Evolutionary conservation across 2,113 vertebrate genomes (phyloP), one percentile per base, ranked within the genome.

Genomic region (Ameiurus melas): DNA sequence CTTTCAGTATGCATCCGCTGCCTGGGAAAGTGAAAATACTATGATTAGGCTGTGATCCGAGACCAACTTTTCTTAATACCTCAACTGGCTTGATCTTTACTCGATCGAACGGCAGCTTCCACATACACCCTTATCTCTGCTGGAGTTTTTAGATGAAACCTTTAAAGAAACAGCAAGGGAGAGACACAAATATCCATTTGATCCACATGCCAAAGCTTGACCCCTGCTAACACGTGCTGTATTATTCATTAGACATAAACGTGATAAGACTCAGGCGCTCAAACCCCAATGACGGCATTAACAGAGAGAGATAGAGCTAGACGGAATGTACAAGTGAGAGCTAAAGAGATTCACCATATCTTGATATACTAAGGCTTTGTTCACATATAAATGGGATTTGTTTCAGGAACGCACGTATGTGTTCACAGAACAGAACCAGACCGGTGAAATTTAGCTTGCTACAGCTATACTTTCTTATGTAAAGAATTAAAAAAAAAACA

Each of bases 171-270:
- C 27, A 53, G 77, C 16, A 36, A 36, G 79, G 20, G 55, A 60
- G 9, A 39, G 3, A 80, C 2, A 53, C 25, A 80, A 39, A 36
- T 62, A 13, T 22, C 13, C 16, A 27, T 62, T 8, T 57, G 17
- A 82, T 83, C 57, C 57, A 14, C 33, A 62, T 83, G 53, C 36
- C 80, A 83, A 83, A 62, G 30, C 57, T 33, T 39, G 30, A 62
- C 57, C 33, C 57, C 33, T 62, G 36, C 57, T 39, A 12, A 39
- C 80, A 60, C 14, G n/a, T 20, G 57, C 36, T 83, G 80, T 25
- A 83, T 83, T 82, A 82, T 60, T 39, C 80, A 82, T 82, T 36
- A 83, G 19, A 83, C 57, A 39, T 25, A 14, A 83, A 62, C 62
- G 22, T 43, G 57, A 43, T 62, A 62, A 83, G 80, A 83, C 6